Conservation (phyloP, 2,113 vertebrate genomes). For the Picathartes gymnocephalus region DNA sequence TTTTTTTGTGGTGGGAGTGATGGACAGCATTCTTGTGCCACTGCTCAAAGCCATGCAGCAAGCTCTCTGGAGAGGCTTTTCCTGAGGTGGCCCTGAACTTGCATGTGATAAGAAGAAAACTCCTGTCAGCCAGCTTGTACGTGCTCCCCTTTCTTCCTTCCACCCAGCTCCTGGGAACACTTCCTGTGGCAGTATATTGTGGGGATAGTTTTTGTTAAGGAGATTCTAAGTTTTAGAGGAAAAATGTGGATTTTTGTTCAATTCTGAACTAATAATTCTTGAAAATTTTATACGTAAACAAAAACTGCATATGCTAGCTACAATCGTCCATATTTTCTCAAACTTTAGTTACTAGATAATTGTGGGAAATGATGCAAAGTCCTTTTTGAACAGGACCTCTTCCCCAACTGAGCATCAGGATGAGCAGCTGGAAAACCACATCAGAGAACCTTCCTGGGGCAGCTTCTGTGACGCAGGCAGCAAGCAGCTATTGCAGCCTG, state of each 20-base stretch:
- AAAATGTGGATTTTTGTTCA: neutral
- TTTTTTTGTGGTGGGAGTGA: neutral
- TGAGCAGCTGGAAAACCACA: neutral
- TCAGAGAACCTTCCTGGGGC: neutral
- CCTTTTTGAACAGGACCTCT: neutral
- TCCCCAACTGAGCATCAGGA: neutral
- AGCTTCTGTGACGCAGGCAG: neutral
- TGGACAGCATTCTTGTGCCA: neutral
- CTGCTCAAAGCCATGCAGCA: neutral
- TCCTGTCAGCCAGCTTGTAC: neutral
- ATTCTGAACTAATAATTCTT: neutral
- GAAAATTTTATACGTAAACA: neutral
- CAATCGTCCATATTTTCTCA: neutral
- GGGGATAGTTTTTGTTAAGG: neutral
- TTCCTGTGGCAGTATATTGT: neutral
- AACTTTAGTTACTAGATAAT: neutral
- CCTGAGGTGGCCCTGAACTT: neutral
- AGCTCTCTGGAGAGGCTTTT: neutral
- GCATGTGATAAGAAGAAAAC: neutral
- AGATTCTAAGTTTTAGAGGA: neutral
- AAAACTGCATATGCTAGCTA: neutral
- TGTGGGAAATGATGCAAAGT: neutral
- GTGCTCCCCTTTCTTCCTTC: neutral
- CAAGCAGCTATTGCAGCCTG: fast-evolving
- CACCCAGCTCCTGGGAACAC: neutral